Percentiles rank a stretch among this genome's conserved stretches.
Conservation (phyloP, 2,113 vertebrate genomes). For the Labeo rohita region DNA sequence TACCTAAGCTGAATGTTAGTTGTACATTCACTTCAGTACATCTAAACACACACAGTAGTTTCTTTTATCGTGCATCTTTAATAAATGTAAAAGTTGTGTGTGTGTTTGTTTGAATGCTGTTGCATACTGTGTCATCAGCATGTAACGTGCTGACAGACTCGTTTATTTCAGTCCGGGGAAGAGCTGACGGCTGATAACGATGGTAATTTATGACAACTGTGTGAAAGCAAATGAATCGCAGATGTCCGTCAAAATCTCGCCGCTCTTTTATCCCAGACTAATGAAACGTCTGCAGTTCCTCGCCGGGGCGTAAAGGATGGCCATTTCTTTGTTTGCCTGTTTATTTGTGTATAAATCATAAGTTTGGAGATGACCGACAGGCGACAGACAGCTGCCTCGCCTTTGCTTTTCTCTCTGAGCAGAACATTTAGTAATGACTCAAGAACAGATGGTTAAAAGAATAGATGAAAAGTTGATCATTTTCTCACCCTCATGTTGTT, state of each 20-base stretch:
- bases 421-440: background rate
- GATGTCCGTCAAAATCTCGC: constrained; percentile 36
- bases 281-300: constrained; percentile 37
- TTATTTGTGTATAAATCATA: constrained; percentile 30
- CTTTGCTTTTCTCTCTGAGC: background rate
- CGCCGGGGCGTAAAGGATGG: background rate
- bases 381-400: background rate
- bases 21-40: background rate
- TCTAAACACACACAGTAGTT: background rate
- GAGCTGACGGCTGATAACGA: constrained; percentile 31
- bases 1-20: background rate
- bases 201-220: constrained; percentile 40
- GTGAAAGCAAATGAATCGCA: constrained; percentile 31
- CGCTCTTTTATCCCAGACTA: constrained; percentile 28
- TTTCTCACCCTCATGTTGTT: background rate
- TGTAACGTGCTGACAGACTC: constrained; percentile 33
- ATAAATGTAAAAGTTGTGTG: background rate
- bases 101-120: constrained; percentile 14
- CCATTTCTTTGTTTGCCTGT: constrained; percentile 30
- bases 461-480: background rate
- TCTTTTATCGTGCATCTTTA: background rate
- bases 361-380: constrained; percentile 1
- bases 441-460: background rate
- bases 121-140: constrained; percentile 36
- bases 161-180: constrained; percentile 22